A percentile compares a stretch with the other conserved stretches of the same genome.
Evolutionary conservation across 2,888 invertebrate genomes (phyloP).

Genomic region (Eutolmus rufibarbis): DNA sequence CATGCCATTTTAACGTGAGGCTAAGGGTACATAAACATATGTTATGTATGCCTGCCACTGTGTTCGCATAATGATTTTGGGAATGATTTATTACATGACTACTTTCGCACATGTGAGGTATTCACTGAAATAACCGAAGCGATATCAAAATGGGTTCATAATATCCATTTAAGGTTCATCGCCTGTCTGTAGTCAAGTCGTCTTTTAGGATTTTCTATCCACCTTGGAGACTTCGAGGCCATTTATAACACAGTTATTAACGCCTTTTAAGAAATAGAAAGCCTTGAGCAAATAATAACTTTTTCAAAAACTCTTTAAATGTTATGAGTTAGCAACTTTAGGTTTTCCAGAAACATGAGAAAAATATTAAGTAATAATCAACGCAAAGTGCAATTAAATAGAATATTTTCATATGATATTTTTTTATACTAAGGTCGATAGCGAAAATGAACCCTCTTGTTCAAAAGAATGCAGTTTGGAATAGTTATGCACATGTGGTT

Average conservation of each 20-base stretch:
- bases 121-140: neutral
- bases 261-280: neutral
- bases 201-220: neutral
- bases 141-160: neutral
- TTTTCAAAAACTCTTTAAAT: no score
- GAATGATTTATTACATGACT: conserved; percentile 7
- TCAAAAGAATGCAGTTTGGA: no score
- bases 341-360: no score
- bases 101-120: neutral
- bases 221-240: neutral
- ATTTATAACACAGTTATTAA: neutral
- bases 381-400: no score
- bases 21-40: neutral
- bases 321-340: no score
- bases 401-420: no score
- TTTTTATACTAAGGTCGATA: no score
- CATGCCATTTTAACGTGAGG: neutral
- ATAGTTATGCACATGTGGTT: no score
- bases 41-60: neutral
- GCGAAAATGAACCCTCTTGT: no score
- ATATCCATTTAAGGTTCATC: neutral
- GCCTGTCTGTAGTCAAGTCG: neutral
- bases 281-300: no score
- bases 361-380: no score
- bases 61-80: neutral